Base-by-base conservation (phyloP, 2,113 vertebrate genomes). In the Microtus richardsoni region DNA sequence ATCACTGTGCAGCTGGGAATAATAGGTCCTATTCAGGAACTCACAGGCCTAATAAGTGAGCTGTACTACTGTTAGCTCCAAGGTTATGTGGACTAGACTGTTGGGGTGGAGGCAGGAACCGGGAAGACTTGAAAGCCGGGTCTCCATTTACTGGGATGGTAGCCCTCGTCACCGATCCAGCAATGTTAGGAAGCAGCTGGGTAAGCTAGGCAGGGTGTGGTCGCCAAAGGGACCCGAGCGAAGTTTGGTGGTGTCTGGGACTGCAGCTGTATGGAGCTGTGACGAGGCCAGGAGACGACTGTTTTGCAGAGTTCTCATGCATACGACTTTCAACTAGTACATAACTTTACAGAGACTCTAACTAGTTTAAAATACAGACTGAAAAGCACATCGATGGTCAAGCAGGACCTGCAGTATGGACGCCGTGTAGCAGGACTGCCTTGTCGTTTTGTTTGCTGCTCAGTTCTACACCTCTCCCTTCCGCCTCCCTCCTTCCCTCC, bases 401-500 rank as follows among this genome's bases (percentile, higher is more conserved):
- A 64, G 14, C 71, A 94, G 70, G 58, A 2, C 12, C 49, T 62
- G 21, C 70, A 36, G 0, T 84, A 39, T 17, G n/a, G 30, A n/a
- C 26, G 12, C 52, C 14, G 1, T 9, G 3, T 4, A 9, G 66
- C 16, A 2, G 7, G 58, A 28, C 21, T 3, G 11, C 62, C 28
- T 82, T 5, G 1, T 87, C 14, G 33, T 7, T 21, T 28, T 73
- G 44, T 28, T 44, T 16, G 5, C 54, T 54, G 41, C 10, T 74
- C 8, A 62, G 39, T 28, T 21, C 54, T 11, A 39, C 13, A 26
- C 58, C 36, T 39, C 52, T 14, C 14, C 36, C 52, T 16, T 26
- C 11, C 11, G 14, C 52, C 52, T 16, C 26, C 36, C 21, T 82
- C 52, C 52, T 80, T n/a, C 78, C 52, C 52, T 39, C 19, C 3